Evolutionary conservation across 2,797 vertebrate species (phyloP).

Genomic region (Arrhamphus sclerolepis): DNA sequence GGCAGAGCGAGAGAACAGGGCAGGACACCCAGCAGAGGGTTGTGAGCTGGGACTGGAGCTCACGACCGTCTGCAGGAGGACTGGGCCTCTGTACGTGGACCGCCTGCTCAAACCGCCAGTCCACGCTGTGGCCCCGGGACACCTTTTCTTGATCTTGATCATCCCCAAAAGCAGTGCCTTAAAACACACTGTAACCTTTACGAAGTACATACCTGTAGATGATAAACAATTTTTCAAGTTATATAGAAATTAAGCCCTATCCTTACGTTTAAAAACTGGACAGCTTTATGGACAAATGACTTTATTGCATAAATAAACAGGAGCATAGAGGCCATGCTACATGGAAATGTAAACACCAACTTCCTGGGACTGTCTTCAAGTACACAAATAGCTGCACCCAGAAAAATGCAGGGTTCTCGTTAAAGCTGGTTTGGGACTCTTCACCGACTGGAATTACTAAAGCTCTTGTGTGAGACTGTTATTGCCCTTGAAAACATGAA

Average conservation of each 20-base stretch:
- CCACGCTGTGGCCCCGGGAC: too few relatives aligned
- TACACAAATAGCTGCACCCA: conserved; percentile 54
- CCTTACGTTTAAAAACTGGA: background rate
- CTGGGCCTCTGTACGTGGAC: too few relatives aligned
- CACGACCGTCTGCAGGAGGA: too few relatives aligned
- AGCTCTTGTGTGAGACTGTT: background rate
- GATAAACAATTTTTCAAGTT: too few relatives aligned
- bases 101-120: too few relatives aligned
- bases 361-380: conserved; percentile 41
- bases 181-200: accelerated
- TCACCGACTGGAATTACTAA: background rate
- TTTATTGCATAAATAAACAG: conserved; percentile 29
- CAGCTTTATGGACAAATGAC: conserved; percentile 16
- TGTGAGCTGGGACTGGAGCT: too few relatives aligned
- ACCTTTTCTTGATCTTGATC: too few relatives aligned
- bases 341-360: conserved; percentile 60
- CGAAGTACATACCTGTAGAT: background rate
- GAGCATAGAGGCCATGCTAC: conserved; percentile 12
- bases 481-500: conserved; percentile 28
- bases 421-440: conserved; percentile 17
- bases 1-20: too few relatives aligned
- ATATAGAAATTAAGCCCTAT: background rate
- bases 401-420: conserved; percentile 51
- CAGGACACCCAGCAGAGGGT: too few relatives aligned
- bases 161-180: background rate